phyloP scores from a whole-genome alignment of 2,888 invertebrate species.

The Acheta domesticus region DNA sequence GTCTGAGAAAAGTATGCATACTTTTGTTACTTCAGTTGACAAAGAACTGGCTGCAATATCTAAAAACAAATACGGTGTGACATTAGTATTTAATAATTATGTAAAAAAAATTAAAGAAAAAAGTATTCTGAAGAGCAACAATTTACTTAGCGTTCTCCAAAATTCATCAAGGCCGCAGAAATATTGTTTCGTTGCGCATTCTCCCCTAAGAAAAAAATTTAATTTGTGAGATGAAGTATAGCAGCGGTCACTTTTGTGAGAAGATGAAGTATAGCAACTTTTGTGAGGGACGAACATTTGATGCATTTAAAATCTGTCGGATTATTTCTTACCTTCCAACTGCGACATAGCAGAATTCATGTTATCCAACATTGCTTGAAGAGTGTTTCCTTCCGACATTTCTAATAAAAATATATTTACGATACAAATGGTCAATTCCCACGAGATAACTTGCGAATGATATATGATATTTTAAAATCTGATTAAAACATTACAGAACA shows the following conservation, averaged over 20 bases:
- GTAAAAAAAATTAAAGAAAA: not conserved
- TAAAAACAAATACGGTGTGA: constrained; percentile 12
- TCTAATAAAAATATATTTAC: no score
- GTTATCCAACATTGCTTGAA: constrained; percentile 19
- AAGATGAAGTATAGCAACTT: not conserved
- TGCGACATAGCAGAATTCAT: constrained; percentile 23
- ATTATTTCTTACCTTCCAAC: constrained; percentile 20
- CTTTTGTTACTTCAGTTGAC: constrained; percentile 35
- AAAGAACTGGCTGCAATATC: constrained; percentile 27
- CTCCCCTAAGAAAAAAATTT: constrained; percentile 12
- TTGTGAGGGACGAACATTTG: no score
- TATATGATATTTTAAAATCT: no score
- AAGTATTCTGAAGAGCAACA: not conserved
- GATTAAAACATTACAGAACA: no score
- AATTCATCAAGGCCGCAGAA: constrained; percentile 26
- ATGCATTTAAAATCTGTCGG: not conserved
- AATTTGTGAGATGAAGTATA: not conserved
- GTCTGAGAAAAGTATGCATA: constrained; percentile 32
- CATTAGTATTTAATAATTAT: not conserved
- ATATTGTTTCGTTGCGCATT: not conserved
- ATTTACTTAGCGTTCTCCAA: constrained; percentile 28
- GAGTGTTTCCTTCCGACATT: constrained; percentile 12
- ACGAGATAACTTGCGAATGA: no score
- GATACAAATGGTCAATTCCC: no score
- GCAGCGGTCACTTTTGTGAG: not conserved